Percentiles rank a stretch among this genome's conserved stretches.
These are phyloP conservation scores for Mionectes olivaceus DNA, from an alignment of 2,797 vertebrate genomes.

Conservation along the genomic window DNA sequence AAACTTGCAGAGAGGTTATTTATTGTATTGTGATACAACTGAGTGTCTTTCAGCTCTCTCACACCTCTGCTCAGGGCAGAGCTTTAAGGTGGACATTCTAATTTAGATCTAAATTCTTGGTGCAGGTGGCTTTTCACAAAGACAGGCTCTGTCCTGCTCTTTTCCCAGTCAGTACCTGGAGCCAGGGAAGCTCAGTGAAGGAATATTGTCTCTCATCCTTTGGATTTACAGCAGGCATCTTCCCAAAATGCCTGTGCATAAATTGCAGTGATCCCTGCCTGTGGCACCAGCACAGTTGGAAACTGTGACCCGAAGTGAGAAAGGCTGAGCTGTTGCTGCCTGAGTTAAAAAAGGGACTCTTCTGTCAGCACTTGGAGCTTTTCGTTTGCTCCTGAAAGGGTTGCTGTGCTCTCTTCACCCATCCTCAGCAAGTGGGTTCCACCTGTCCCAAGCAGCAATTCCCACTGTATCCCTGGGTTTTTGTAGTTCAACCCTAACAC, in stretches of 20 bases:
- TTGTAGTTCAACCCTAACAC: background rate
- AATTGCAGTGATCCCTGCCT: background rate
- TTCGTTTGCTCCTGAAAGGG: background rate
- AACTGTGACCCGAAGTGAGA: background rate
- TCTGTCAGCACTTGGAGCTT: background rate
- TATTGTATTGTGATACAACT: background rate
- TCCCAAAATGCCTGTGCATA: background rate
- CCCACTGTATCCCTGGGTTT: background rate
- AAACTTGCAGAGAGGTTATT: background rate
- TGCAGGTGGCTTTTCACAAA: background rate
- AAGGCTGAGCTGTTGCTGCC: background rate
- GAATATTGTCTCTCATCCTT: background rate
- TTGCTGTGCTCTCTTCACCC: background rate
- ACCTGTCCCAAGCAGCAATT: background rate
- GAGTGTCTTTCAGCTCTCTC: background rate
- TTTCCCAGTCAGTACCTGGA: background rate
- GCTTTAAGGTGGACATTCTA: background rate
- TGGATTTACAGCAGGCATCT: background rate
- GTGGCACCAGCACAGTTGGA: constrained; percentile 1
- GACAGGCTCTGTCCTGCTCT: background rate
- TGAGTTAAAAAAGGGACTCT: background rate
- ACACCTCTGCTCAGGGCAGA: background rate
- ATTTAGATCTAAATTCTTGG: background rate
- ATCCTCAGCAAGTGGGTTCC: background rate
- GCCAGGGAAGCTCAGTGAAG: background rate